Evolutionary conservation across 2,888 invertebrate genomes (phyloP), one percentile per base, ranked within the genome.

Genomic region (Chirona hameri): DNA sequence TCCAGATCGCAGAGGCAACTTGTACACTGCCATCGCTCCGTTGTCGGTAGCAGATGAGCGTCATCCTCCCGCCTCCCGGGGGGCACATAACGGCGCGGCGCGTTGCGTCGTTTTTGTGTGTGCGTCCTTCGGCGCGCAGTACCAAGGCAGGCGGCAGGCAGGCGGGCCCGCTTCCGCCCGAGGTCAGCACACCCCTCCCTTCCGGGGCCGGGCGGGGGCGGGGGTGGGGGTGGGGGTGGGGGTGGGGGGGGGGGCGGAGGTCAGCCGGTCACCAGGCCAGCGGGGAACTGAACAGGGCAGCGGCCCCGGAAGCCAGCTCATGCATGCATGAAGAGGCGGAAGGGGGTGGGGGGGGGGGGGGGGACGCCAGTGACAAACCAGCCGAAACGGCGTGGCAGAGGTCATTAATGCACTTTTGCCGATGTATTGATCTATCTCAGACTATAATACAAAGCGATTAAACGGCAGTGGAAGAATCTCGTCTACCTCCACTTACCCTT

Each of bases 121-220:
- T 27, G 15, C 72, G 72, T 14, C 72, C 72, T 72, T 72, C 72
- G 31, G 9, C 72, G 65, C 18, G 31, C 31, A 5, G 72, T 31
- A 15, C 31, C 31, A 72, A 72, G 72, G 72, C 69, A 29, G 69
- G 27, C 69, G 10, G 65, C 27, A n/a, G 27, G 27, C 24, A 24
- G 60, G 60, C 65, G 27, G 65, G 65, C 65, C 12, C 39, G 39
- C 76, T 76, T 76, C 76, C 76, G 76, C 76, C 31, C 76, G 72
- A 76, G 76, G 76, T 76, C 76, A 76, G 46, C 76, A 76, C 46
- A 15, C 76, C 76, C 46, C 76, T 46, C 76, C 76, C 76, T 76
- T 76, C 76, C 76, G 76, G 76, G 76, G 46, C 18, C 72, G 15
- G 72, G 39, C 46, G 10, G 24, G 39, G 24, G 76, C 9, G 39